phyloP scores from a whole-genome alignment of 2,888 invertebrate species.

The Drosophila cognata region DNA sequence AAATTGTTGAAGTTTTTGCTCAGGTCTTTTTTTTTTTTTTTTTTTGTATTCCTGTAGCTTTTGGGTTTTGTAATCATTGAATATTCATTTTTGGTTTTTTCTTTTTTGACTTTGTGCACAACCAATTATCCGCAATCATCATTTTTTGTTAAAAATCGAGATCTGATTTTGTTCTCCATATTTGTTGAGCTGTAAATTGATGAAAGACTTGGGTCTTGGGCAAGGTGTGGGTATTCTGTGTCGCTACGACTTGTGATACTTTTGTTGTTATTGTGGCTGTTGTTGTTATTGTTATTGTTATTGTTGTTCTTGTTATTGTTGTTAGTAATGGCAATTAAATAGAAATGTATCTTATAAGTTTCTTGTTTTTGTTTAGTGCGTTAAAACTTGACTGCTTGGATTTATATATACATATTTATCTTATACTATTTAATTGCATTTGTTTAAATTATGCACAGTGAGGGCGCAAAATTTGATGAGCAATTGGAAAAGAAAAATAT shows the following conservation, averaged over 20 bases:
- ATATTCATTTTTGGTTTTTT: conserved; percentile 7
- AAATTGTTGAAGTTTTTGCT: conserved; percentile 5
- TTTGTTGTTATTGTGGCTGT: conserved; percentile 16
- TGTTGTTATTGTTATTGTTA: conserved; percentile 16
- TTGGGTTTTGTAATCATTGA: conserved; percentile 2
- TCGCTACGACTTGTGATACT: conserved; percentile 31
- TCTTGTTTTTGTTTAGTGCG: conserved; percentile 14
- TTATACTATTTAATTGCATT: conserved; percentile 60
- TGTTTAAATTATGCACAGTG: conserved; percentile 66
- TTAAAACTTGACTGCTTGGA: conserved; percentile 25
- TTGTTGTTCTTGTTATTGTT: conserved; percentile 31
- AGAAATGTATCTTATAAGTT: conserved; percentile 40
- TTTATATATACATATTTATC: conserved; percentile 50
- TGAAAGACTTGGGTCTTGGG: conserved; percentile 61
- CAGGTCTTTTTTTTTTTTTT: conserved; percentile 4
- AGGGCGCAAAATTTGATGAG: conserved; percentile 11
- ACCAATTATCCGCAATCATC: conserved; percentile 85
- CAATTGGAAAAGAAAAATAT: neutral
- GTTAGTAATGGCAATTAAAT: conserved; percentile 49
- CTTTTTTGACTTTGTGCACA: conserved; percentile 80
- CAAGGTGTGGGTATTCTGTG: conserved; percentile 40
- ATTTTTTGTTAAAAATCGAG: conserved; percentile 84
- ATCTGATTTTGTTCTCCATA: conserved; percentile 67
- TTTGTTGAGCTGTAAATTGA: conserved; percentile 69
- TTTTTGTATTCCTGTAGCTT: conserved; percentile 6